These are phyloP conservation scores for Pseudomyrmex dendroicus DNA, from an alignment of 1,140 invertebrate species.

Conservation along the genomic window DNA sequence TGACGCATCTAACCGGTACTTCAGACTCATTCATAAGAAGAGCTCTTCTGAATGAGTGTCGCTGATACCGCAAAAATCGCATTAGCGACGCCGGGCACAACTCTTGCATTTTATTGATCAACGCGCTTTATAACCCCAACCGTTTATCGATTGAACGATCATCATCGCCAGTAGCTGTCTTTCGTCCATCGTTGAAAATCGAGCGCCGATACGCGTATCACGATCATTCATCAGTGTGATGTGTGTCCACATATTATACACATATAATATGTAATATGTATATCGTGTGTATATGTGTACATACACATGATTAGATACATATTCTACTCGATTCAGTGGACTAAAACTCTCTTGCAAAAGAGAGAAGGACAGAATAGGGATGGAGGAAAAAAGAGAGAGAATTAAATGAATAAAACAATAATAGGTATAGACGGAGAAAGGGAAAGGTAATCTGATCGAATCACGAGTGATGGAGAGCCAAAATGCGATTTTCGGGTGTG, in stretches of 20 bases:
- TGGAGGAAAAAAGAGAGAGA: background rate
- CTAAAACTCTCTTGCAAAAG: background rate
- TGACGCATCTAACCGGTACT: constrained; percentile 69
- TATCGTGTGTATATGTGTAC: too few relatives aligned
- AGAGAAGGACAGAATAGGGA: background rate
- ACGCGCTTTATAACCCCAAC: constrained; percentile 25
- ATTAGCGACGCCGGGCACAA: background rate
- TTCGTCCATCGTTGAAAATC: constrained; percentile 22
- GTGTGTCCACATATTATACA: too few relatives aligned
- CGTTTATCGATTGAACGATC: constrained; percentile 22
- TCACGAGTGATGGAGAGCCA: constrained; percentile 58
- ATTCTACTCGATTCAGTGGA: too few relatives aligned
- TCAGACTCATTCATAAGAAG: constrained; percentile 69
- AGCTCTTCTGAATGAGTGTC: constrained; percentile 62
- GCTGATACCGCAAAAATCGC: background rate
- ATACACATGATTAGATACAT: too few relatives aligned
- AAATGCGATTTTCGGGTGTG: constrained; percentile 71
- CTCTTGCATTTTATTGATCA: constrained; percentile 29
- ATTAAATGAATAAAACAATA: constrained; percentile 12
- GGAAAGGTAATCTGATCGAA: constrained; percentile 58
- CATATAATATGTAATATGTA: too few relatives aligned
- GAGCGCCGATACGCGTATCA: background rate
- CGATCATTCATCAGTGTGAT: background rate
- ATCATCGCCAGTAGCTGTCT: constrained; percentile 10
- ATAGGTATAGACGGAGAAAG: background rate